Evolutionary conservation across 2,888 invertebrate genomes (phyloP).

Genomic region (Pardosa pseudoannulata): DNA sequence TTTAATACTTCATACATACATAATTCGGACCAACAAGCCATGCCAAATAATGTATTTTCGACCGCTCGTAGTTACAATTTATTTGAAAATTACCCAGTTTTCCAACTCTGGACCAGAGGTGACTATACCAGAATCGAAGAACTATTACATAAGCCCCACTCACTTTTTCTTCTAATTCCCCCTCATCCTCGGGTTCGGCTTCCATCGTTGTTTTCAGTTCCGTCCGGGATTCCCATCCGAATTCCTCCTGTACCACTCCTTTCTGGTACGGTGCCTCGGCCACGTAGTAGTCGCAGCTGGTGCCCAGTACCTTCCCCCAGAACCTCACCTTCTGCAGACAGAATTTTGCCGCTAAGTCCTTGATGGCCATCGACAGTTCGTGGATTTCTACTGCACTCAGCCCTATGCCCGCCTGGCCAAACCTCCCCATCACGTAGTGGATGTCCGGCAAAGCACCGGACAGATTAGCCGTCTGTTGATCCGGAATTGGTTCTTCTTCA

Average conservation of each 20-base stretch:
- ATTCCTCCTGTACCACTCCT: neutral
- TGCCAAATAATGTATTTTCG: no score
- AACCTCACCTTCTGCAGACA: constrained; percentile 27
- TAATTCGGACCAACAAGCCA: no score
- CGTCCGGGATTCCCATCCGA: neutral
- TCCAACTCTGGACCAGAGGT: no score
- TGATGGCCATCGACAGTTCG: constrained; percentile 32
- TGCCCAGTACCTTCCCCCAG: constrained; percentile 43
- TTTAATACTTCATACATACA: no score
- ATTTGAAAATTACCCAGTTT: no score
- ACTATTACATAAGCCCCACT: no score
- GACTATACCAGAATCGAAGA: no score
- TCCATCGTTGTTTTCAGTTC: neutral
- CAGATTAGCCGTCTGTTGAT: neutral
- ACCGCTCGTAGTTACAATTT: no score
- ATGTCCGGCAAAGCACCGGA: constrained; percentile 16
- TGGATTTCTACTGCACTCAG: constrained; percentile 16
- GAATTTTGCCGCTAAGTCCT: constrained; percentile 10
- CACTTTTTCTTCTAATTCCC: neutral
- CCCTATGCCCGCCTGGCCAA: constrained; percentile 26
- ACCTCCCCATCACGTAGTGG: constrained; percentile 24
- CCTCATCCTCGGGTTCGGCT: neutral
- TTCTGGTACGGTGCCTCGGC: constrained; percentile 30
- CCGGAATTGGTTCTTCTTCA: neutral
- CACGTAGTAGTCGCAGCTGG: constrained; percentile 22